Percentiles rank a stretch among this genome's conserved stretches.
Evolutionary conservation across 2,797 vertebrate genomes (phyloP).

Genomic region (Myotis findleyi): DNA sequence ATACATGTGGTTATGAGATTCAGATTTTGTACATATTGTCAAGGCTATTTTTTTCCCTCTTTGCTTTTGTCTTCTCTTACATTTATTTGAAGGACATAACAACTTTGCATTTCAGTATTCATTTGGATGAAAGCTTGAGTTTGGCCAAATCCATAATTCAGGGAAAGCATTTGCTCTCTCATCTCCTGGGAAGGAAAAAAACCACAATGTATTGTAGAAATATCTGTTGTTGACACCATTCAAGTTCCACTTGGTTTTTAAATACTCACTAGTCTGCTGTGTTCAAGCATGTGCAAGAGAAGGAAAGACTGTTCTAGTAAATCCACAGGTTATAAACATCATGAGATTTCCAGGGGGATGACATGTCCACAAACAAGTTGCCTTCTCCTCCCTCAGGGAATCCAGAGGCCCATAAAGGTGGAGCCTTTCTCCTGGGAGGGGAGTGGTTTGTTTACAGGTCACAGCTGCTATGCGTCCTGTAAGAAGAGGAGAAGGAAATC

Average conservation of each 20-base stretch:
- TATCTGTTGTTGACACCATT: not conserved
- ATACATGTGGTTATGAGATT: not conserved
- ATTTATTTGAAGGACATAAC: slow-evolving; percentile 30
- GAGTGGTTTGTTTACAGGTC: not conserved
- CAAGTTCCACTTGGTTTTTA: not conserved
- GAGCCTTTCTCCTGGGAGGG: not conserved
- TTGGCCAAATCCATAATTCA: not conserved
- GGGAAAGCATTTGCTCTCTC: not conserved
- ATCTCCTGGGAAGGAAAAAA: not conserved
- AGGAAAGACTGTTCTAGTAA: not conserved
- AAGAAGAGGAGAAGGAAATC: not conserved
- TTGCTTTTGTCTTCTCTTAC: slow-evolving; percentile 29
- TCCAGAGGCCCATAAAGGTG: not conserved
- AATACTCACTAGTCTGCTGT: not conserved
- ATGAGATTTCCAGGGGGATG: not conserved
- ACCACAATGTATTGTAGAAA: slow-evolving; percentile 9
- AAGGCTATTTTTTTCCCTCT: not conserved
- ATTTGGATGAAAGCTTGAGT: slow-evolving; percentile 55
- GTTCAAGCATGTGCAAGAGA: not conserved
- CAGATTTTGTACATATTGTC: not conserved
- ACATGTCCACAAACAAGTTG: not conserved
- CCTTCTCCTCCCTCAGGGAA: not conserved
- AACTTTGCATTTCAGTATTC: not conserved
- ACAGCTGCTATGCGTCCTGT: fast-evolving
- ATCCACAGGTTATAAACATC: not conserved